These are phyloP conservation scores for Ennomos quercinarius DNA, from an alignment of 2,888 invertebrate genomes.

Conservation along the genomic window DNA sequence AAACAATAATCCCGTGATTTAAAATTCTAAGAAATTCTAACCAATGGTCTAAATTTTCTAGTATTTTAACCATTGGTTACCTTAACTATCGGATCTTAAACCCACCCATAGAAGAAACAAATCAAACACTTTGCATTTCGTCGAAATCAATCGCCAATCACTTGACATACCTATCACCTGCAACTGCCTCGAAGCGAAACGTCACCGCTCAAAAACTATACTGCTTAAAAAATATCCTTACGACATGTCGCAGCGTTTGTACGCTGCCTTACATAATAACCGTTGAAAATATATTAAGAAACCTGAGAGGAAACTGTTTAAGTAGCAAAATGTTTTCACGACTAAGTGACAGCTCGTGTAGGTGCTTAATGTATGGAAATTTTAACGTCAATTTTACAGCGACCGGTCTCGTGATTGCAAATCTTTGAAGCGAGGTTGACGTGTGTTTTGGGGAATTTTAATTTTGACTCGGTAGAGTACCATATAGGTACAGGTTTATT, in stretches of 20 bases:
- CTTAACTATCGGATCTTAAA: no score
- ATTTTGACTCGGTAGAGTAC: background rate
- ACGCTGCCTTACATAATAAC: conserved; percentile 41
- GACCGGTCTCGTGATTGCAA: conserved; percentile 24
- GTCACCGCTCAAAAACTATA: no score
- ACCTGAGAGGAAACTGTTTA: conserved; percentile 46
- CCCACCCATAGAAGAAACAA: no score
- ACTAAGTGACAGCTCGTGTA: conserved; percentile 48
- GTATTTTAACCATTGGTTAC: no score
- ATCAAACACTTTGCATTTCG: no score
- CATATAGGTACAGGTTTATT: background rate
- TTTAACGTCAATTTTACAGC: conserved; percentile 36
- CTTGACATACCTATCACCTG: no score
- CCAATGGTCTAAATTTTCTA: no score
- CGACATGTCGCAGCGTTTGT: conserved; percentile 9
- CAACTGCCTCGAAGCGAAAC: no score
- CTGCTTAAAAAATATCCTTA: no score
- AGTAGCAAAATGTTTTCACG: conserved; percentile 42
- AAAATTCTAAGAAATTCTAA: no score
- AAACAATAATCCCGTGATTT: no score
- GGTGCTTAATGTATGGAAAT: conserved; percentile 37
- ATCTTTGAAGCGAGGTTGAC: conserved; percentile 22
- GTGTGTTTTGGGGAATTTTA: conserved; percentile 24
- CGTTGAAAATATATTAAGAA: conserved; percentile 60
- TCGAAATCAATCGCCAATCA: no score